Percentiles rank a stretch among this genome's conserved stretches.
phyloP scores from a whole-genome alignment of 2,888 invertebrate genomes.

The Eremobia ochroleuca region DNA sequence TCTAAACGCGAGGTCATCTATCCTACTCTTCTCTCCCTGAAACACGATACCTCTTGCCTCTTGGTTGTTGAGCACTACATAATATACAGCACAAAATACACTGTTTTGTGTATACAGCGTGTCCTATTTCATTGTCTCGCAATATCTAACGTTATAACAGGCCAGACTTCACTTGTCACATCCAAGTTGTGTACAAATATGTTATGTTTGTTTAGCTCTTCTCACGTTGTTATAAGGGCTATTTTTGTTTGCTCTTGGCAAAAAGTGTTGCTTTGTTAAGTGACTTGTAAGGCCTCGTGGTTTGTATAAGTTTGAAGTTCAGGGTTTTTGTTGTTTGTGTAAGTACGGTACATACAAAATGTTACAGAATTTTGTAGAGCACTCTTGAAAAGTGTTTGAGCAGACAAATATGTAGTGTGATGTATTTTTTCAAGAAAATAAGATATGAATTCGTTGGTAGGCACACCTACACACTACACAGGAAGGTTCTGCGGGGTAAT shows the following conservation, averaged over 20 bases:
- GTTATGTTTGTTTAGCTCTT: conserved; percentile 26
- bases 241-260: conserved; percentile 16
- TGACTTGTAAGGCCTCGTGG: not conserved
- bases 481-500: too few species aligned
- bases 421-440: not conserved
- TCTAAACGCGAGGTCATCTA: not conserved
- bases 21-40: not conserved
- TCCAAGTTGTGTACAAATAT: conserved; percentile 28
- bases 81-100: conserved; percentile 10
- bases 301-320: not conserved
- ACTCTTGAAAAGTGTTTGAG: not conserved
- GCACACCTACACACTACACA: too few species aligned
- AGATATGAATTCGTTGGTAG: too few species aligned
- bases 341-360: not conserved
- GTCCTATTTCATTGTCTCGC: conserved; percentile 30
- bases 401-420: not conserved
- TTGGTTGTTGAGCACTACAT: conserved; percentile 36
- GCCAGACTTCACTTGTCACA: conserved; percentile 31
- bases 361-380: not conserved
- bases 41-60: not conserved
- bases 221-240: conserved; percentile 13
- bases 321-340: not conserved
- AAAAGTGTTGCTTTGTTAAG: conserved; percentile 8
- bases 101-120: too few species aligned
- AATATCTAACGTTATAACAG: conserved; percentile 45